These are phyloP conservation scores for Zaprionus ornatus DNA, from an alignment of 1,140 invertebrate species.

Conservation along the genomic window DNA sequence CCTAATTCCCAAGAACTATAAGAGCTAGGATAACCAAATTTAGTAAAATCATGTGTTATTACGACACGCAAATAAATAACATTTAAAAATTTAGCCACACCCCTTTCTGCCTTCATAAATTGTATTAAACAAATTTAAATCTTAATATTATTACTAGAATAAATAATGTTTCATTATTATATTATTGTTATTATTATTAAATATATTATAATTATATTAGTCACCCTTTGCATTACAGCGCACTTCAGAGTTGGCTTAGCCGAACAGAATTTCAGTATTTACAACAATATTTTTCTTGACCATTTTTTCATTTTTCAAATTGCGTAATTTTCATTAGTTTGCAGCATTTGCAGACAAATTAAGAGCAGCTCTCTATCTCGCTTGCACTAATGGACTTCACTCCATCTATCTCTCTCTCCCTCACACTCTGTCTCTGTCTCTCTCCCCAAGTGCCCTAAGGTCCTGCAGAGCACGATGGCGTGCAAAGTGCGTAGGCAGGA, in stretches of 20 bases:
- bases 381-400: conserved; percentile 1
- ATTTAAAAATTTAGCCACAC: too few species aligned
- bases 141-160: too few species aligned
- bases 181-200: too few species aligned
- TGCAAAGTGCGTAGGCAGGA: conserved; percentile 67
- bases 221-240: not conserved
- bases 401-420: not conserved
- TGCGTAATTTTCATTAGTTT: conserved; percentile 81
- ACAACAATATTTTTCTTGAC: conserved; percentile 6
- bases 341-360: conserved; percentile 76
- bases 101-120: too few species aligned
- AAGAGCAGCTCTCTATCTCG: conserved; percentile 57
- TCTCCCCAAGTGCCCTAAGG: not conserved
- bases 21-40: too few species aligned
- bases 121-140: too few species aligned
- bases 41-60: too few species aligned
- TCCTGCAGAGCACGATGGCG: conserved; percentile 19
- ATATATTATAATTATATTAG: too few species aligned
- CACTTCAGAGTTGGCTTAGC: not conserved
- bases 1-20: too few species aligned
- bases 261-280: not conserved
- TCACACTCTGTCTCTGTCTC: not conserved
- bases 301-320: conserved; percentile 71
- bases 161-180: too few species aligned
- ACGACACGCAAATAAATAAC: too few species aligned